phyloP scores from a whole-genome alignment of 2,113 vertebrate genomes.

The Andinoacara biseriatus region DNA sequence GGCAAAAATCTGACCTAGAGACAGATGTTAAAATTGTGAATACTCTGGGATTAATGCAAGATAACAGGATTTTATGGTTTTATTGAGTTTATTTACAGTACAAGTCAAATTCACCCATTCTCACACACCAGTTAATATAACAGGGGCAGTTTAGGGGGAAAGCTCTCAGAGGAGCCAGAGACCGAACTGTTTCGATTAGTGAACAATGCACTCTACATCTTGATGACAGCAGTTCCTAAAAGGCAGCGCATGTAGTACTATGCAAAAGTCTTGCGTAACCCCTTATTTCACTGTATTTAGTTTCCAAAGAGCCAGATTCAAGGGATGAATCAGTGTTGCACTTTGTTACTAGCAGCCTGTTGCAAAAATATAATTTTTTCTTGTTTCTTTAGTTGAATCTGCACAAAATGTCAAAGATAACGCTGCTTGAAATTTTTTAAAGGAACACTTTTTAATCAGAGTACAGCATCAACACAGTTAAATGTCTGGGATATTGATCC shows the following conservation, averaged over 20 bases:
- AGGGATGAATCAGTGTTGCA: no score
- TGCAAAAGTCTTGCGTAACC: background rate
- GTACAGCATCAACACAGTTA: no score
- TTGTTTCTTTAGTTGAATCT: no score
- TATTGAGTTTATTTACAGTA: background rate
- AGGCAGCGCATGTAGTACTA: background rate
- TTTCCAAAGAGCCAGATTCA: background rate
- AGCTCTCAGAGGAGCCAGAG: background rate
- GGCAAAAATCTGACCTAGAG: rapidly evolving
- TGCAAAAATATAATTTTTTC: no score
- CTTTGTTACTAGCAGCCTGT: no score
- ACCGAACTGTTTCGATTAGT: background rate
- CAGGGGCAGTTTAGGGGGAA: background rate
- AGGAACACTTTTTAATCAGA: no score
- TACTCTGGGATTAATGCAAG: background rate
- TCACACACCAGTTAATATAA: background rate
- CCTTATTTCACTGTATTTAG: background rate
- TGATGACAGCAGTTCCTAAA: background rate
- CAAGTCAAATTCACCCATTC: background rate
- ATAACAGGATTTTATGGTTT: background rate
- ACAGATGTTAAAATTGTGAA: background rate
- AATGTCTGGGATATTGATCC: no score
- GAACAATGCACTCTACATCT: background rate
- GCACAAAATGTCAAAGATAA: no score
- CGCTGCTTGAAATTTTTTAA: no score